These are phyloP conservation scores for Noctua fimbriata DNA, from an alignment of 2,888 invertebrate species.

Conservation along the genomic window DNA sequence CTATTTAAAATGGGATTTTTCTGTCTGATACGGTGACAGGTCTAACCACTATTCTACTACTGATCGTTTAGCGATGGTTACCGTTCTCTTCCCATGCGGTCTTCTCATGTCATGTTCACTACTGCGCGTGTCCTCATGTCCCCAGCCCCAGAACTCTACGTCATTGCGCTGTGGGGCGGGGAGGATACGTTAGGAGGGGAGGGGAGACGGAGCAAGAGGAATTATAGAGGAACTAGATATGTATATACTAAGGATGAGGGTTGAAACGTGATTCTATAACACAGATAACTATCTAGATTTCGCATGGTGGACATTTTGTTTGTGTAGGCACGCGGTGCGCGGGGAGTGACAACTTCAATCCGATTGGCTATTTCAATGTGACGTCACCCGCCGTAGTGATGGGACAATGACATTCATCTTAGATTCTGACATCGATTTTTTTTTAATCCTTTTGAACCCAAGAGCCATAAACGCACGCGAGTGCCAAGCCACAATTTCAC, in stretches of 20 bases:
- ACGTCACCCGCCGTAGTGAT: too few species aligned
- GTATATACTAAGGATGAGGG: background rate
- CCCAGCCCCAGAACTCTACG: constrained; percentile 84
- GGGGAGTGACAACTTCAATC: too few species aligned
- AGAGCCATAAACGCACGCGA: too few species aligned
- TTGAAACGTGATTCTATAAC: background rate
- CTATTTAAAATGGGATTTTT: background rate
- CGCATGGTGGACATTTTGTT: too few species aligned
- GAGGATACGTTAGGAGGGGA: constrained; percentile 18
- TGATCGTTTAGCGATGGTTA: constrained; percentile 17
- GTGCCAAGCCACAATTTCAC: too few species aligned
- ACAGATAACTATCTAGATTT: too few species aligned
- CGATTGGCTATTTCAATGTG: too few species aligned
- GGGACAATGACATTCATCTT: too few species aligned
- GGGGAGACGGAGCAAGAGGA: constrained; percentile 1
- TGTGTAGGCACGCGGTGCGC: too few species aligned
- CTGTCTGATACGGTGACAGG: background rate
- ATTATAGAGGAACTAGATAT: background rate
- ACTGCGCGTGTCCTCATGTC: constrained; percentile 74
- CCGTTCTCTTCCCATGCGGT: constrained; percentile 51
- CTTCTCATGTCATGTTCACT: constrained; percentile 66
- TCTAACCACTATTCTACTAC: background rate
- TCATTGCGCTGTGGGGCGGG: constrained; percentile 74
- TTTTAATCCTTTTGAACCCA: too few species aligned
- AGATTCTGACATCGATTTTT: too few species aligned